A percentile compares a stretch with the other conserved stretches of the same genome.
These are phyloP conservation scores for Psittacus erithacus DNA, from an alignment of 2,113 vertebrate species.

Conservation along the genomic window DNA sequence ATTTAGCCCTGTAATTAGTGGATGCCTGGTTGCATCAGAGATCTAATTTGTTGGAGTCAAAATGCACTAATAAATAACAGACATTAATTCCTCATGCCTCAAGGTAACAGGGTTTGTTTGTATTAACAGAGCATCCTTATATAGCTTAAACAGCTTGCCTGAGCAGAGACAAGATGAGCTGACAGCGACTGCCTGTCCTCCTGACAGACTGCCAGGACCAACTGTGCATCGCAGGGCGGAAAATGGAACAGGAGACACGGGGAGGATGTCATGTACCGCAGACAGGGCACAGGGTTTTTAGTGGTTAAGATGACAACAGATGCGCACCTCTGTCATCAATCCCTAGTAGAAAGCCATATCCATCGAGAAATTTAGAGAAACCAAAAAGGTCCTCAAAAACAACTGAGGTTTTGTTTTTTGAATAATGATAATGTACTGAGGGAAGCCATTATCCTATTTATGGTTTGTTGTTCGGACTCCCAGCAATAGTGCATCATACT, in stretches of 20 bases:
- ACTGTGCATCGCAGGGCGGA: not conserved
- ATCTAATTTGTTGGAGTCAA: not conserved
- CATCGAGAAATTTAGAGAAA: constrained; percentile 38
- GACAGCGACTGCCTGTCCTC: not conserved
- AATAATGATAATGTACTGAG: constrained; percentile 18
- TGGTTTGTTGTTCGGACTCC: constrained; percentile 56
- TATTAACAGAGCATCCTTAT: not conserved
- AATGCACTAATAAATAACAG: not conserved
- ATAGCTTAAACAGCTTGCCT: not conserved
- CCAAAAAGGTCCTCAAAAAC: constrained; percentile 27
- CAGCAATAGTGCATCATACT: not conserved
- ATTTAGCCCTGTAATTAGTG: not conserved
- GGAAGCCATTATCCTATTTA: constrained; percentile 51
- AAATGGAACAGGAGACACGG: not conserved
- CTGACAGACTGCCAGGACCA: not conserved
- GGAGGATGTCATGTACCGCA: constrained; percentile 29
- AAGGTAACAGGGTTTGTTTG: not conserved
- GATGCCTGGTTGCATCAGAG: not conserved
- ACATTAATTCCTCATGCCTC: not conserved
- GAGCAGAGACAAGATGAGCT: not conserved
- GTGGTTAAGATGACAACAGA: constrained; percentile 47
- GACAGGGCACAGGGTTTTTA: constrained; percentile 30
- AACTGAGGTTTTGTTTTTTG: constrained; percentile 36
- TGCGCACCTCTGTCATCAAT: constrained; percentile 49
- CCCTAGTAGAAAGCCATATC: constrained; percentile 4